A percentile compares a stretch with the other conserved stretches of the same genome.
phyloP scores from a whole-genome alignment of 2,113 vertebrate species.

The Sarotherodon lohbergeri region DNA sequence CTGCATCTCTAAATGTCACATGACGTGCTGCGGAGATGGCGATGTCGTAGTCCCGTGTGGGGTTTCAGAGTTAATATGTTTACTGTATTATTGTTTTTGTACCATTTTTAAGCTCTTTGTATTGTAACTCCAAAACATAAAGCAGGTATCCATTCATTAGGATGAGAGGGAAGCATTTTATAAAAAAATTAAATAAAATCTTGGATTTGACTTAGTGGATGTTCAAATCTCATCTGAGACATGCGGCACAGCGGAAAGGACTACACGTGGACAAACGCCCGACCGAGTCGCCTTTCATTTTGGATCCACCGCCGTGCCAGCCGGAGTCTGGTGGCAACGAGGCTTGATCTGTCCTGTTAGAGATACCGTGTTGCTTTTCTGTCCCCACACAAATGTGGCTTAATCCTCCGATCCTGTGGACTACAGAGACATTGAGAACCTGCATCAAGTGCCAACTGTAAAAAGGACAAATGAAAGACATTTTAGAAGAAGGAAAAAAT shows the following conservation, averaged over 20 bases:
- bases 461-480: slow-evolving; percentile 13
- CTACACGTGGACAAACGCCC: background rate
- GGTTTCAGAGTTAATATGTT: slow-evolving; percentile 34
- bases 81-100: slow-evolving; percentile 43
- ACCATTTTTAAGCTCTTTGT: slow-evolving; percentile 23
- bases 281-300: slow-evolving; percentile 20
- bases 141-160: background rate
- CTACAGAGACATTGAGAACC: slow-evolving; percentile 31
- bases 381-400: slow-evolving; percentile 7
- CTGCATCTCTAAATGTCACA: background rate
- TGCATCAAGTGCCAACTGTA: slow-evolving; percentile 66
- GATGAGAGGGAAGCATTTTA: background rate
- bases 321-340: background rate
- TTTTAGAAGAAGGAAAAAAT: background rate
- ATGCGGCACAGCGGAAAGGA: background rate
- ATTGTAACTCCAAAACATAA: background rate
- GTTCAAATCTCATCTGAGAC: background rate
- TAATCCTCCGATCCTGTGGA: slow-evolving; percentile 19
- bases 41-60: slow-evolving; percentile 14
- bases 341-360: background rate
- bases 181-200: background rate
- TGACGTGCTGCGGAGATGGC: background rate
- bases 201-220: background rate
- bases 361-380: background rate
- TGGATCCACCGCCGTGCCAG: slow-evolving; percentile 25